Evolutionary conservation across 2,888 invertebrate genomes (phyloP), one percentile per base, ranked within the genome.

Genomic region (Deilephila elpenor): DNA sequence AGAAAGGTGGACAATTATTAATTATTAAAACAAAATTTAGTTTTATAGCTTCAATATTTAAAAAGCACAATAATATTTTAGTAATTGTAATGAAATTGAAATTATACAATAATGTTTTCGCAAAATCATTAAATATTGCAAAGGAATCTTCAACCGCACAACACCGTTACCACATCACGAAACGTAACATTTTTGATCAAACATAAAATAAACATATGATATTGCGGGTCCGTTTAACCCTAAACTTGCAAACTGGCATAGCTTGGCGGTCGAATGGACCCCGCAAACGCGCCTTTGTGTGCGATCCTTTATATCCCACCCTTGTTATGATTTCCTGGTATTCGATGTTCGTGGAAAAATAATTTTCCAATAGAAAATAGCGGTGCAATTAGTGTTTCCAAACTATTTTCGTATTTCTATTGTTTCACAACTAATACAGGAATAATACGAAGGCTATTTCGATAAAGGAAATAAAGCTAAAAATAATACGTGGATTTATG

Each of bases 201-300:
- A 87, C 83, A 85, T 76, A 79, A 84, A 87, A 87, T 86, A 86
- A 86, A 86, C 84, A 85, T 86, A 88, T 84, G 87, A 87, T 86
- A 71, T 73, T 75, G 73, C 64, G 70, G 73, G 74, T 34, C 34
- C 70, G 59, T 51, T 71, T 25, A 74, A 70, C 75, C 71, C 75
- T 74, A 73, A 76, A 74, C 75, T 76, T 76, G 75, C 61, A 71
- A 73, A 71, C 70, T 51, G 73, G 70, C 72, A 67, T 72, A 60
- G 67, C 73, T 73, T 53, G 80, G 86, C 83, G 86, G 88, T 85
- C 85, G 79, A 82, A 74, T 73, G 78, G 82, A 82, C 83, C 89
- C 91, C 89, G 82, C 89, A 85, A 86, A 80, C 85, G 80, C 87
- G 87, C 88, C 89, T 91, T 91, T 88, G 87, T 82, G 80, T 75